These are phyloP conservation scores for Manis crassicaudata DNA, from an alignment of 2,797 vertebrate genomes.

Conservation along the genomic window DNA sequence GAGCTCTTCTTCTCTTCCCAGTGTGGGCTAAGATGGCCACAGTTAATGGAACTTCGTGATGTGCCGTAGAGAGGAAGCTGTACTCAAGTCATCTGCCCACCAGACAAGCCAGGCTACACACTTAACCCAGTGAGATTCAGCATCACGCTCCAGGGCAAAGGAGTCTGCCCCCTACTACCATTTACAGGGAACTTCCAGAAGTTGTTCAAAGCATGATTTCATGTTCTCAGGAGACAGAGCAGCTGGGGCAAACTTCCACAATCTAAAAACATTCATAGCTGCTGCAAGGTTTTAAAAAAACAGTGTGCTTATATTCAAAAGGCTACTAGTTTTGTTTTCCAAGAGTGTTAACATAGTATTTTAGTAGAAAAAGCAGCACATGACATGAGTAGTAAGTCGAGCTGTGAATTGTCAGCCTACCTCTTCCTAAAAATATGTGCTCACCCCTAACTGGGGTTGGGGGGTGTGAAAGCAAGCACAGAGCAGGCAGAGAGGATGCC, in stretches of 20 bases:
- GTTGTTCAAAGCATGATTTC: not conserved
- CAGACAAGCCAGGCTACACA: not conserved
- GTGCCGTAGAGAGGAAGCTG: rapidly evolving
- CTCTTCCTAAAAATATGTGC: not conserved
- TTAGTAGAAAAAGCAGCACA: not conserved
- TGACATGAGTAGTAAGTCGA: not conserved
- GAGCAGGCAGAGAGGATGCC: too few species aligned
- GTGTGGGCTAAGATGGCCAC: not conserved
- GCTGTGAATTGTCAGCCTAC: not conserved
- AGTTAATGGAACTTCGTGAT: rapidly evolving
- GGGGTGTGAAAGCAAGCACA: too few species aligned
- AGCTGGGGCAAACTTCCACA: not conserved
- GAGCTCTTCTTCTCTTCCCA: not conserved
- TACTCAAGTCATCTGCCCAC: rapidly evolving
- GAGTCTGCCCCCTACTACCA: not conserved
- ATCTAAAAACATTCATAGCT: not conserved
- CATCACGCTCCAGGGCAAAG: rapidly evolving
- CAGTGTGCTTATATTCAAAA: not conserved
- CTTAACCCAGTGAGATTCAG: too few species aligned
- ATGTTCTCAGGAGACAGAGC: not conserved
- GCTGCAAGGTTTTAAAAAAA: not conserved
- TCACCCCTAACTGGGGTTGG: not conserved
- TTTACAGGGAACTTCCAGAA: not conserved
- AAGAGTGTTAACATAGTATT: not conserved
- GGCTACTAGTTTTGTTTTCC: not conserved